Evolutionary conservation across 2,797 vertebrate genomes (phyloP), one percentile per base, ranked within the genome.

Genomic region (Carcharodon carcharias): DNA sequence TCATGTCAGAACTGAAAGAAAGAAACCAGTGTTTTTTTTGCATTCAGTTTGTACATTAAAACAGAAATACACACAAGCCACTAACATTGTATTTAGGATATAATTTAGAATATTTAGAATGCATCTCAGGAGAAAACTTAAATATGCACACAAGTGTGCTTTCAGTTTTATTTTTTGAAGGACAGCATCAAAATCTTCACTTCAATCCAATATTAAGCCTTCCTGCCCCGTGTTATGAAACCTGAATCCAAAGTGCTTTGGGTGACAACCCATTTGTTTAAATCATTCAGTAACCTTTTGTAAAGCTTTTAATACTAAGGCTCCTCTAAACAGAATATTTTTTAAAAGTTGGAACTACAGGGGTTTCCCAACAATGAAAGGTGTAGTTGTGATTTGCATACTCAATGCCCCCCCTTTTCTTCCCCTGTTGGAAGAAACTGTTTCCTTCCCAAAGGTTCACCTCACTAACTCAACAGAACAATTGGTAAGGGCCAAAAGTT

Each of bases 1-100:
- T 98, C 97, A 99, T 97, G 97, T 99, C 99, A 96, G 98, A 97
- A 96, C 99, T 99, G 96, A 23, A 97, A 97, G 65, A 97, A 96
- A 88, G 2, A 96, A 96, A 87, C 1, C 54, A 61, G 7, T 65
- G 50, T 45, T 9, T 45, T 40, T 63, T 92, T 92, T 23, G 82
- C 82, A 85, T 26, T 89, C 87, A 58, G 3, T 35, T 58, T 63
- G 61, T 63, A 65, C 21, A 65, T 26, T 45, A 93, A 65, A 67
- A 93, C 91, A 26, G 63, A 12, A n/a, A 93, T 67, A 26, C 56
- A 50, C 8, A n/a, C 88, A 63, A 63, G 63, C 14, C 58, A 91
- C 35, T 85, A 50, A 9, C 50, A 18, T 6, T 11, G 11, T 89
- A 8, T 26, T 85, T 50, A 89, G 26, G 16, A 58, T 28, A 58